phyloP scores from a whole-genome alignment of 1,140 invertebrate species.

The Caenorhabditis elegans region DNA sequence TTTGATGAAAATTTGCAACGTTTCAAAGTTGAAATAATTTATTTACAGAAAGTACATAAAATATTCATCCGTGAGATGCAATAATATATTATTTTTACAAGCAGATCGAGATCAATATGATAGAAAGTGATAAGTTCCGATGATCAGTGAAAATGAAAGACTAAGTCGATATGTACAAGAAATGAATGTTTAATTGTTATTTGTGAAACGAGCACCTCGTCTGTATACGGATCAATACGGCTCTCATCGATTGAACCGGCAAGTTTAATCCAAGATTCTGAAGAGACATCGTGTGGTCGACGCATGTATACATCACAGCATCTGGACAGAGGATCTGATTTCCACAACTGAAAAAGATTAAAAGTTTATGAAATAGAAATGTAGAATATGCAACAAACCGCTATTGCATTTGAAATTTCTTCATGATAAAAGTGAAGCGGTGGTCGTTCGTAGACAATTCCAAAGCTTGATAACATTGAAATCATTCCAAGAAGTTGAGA shows the following conservation, averaged over 20 bases:
- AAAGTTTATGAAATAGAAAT: neutral
- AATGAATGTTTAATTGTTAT: slow-evolving; percentile 26
- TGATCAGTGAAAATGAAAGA: neutral
- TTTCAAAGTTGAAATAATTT: too few relatives aligned
- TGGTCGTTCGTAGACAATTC: slow-evolving; percentile 17
- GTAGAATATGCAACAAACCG: neutral
- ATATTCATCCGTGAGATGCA: neutral
- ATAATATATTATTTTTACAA: too few relatives aligned
- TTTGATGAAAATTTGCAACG: too few relatives aligned
- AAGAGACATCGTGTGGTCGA: neutral
- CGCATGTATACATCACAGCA: neutral
- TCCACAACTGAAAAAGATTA: neutral
- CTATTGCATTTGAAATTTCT: neutral
- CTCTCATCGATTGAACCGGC: slow-evolving; percentile 3
- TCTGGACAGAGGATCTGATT: neutral
- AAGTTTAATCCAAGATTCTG: neutral
- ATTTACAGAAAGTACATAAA: neutral
- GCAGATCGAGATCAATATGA: neutral
- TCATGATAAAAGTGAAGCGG: neutral
- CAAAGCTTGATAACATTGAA: slow-evolving; percentile 1
- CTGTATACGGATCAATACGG: neutral
- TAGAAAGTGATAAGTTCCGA: neutral
- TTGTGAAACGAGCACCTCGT: neutral
- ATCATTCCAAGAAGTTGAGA: neutral
- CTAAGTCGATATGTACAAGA: slow-evolving; percentile 28